Conservation (phyloP, 1,140 invertebrate genomes). For the Trichogramma pretiosum region DNA sequence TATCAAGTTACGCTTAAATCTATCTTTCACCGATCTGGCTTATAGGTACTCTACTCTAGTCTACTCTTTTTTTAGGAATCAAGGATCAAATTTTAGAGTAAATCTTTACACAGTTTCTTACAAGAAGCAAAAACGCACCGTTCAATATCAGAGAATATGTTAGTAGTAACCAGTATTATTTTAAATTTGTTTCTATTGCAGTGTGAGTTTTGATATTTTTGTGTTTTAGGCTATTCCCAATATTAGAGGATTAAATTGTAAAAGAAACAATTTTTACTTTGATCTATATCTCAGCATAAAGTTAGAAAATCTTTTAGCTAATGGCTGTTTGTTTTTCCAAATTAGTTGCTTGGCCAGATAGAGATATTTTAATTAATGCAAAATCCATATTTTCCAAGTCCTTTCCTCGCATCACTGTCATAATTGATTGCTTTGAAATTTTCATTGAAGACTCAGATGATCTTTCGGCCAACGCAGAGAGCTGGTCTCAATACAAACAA, state of each 20-base stretch:
- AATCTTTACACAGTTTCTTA: not conserved
- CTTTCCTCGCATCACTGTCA: conserved; percentile 7
- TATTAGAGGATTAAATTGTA: too few species aligned
- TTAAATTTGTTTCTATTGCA: too few species aligned
- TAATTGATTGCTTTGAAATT: conserved; percentile 24
- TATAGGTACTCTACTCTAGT: too few species aligned
- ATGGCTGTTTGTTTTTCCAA: conserved; percentile 9
- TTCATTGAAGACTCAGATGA: conserved; percentile 15
- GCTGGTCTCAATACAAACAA: conserved; percentile 20
- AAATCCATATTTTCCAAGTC: conserved; percentile 6
- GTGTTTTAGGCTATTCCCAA: too few species aligned
- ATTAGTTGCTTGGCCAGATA: conserved; percentile 4
- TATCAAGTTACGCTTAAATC: conserved; percentile 7
- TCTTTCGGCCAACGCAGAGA: too few species aligned
- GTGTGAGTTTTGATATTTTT: too few species aligned
- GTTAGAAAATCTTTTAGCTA: not conserved
- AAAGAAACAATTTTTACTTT: too few species aligned
- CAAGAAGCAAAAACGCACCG: too few species aligned
- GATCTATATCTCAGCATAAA: too few species aligned
- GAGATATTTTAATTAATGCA: not conserved
- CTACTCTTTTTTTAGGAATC: too few species aligned
- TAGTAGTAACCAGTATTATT: too few species aligned
- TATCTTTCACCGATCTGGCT: conserved; percentile 2
- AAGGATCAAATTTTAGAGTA: conserved; percentile 1
- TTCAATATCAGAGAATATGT: too few species aligned